Percentiles rank a stretch among this genome's conserved stretches.
Evolutionary conservation across 92 coral and sea anemone genomes (phyloP).

Genomic region (Porites rus): DNA sequence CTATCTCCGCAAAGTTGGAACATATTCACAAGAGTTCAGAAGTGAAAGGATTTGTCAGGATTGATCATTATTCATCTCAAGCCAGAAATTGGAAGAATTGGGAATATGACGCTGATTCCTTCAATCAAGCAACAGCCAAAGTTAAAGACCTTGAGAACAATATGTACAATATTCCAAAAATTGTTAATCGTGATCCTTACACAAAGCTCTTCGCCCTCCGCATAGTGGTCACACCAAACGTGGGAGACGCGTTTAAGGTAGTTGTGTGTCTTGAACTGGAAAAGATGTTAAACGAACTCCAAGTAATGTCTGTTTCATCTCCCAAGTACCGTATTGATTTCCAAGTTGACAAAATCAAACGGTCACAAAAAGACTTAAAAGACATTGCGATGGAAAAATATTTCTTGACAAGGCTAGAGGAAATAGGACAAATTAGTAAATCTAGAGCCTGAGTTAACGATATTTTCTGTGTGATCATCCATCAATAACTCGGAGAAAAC

Average conservation of each 20-base stretch:
- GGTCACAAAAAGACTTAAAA: background rate
- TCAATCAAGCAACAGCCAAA: background rate
- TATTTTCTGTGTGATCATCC: too few relatives aligned
- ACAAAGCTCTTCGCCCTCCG: background rate
- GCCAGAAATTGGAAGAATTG: background rate
- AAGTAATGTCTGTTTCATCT: background rate
- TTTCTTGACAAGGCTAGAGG: too few relatives aligned
- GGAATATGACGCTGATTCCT: background rate
- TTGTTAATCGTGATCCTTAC: background rate
- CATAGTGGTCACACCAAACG: background rate
- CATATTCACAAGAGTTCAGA: background rate
- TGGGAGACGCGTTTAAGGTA: background rate
- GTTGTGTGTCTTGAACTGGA: background rate
- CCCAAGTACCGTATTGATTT: background rate
- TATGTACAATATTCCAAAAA: background rate
- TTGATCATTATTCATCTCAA: constrained; percentile 28
- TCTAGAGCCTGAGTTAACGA: too few relatives aligned
- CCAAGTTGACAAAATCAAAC: background rate
- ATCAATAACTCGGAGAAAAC: too few relatives aligned
- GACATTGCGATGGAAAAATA: background rate
- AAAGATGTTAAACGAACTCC: background rate
- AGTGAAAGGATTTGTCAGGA: constrained; percentile 3
- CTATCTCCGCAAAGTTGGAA: constrained; percentile 21
- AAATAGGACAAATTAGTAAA: too few relatives aligned
- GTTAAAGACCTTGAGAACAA: background rate